A percentile compares a stretch with the other conserved stretches of the same genome.
These are phyloP conservation scores for Caenorhabditis brenneri DNA, from an alignment of 1,140 invertebrate species.

Conservation along the genomic window DNA sequence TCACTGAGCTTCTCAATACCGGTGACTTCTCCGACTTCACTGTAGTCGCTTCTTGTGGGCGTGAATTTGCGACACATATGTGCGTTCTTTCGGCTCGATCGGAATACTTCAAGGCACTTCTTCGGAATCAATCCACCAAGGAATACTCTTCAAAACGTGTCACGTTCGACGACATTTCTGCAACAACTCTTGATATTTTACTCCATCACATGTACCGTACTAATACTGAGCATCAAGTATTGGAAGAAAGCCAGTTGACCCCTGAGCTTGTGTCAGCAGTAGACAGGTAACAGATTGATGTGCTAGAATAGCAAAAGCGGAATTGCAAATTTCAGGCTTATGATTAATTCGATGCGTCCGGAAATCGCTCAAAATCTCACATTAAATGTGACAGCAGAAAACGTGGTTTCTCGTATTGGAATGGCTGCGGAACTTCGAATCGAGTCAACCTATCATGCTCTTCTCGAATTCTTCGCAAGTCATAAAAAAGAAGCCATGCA, in stretches of 20 bases:
- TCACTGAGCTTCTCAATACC: constrained; percentile 2
- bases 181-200: not conserved
- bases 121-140: not conserved
- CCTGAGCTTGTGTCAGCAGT: constrained; percentile 47
- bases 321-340: not conserved
- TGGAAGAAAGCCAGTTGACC: constrained; percentile 12
- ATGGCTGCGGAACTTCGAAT: constrained; percentile 34
- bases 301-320: not conserved
- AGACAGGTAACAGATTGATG: not conserved
- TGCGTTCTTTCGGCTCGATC: constrained; percentile 62
- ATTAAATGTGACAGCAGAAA: not conserved
- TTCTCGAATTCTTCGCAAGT: constrained; percentile 1
- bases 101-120: constrained; percentile 65
- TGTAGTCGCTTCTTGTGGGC: constrained; percentile 33
- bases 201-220: constrained; percentile 46
- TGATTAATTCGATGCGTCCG: not conserved
- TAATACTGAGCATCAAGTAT: not conserved
- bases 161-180: constrained; percentile 42
- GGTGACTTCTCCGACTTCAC: constrained; percentile 51
- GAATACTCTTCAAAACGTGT: constrained; percentile 30
- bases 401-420: constrained; percentile 27
- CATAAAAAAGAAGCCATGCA: not conserved
- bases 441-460: not conserved
- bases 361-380: not conserved
- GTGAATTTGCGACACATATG: constrained; percentile 60